Conservation (phyloP, 53 echinoderm and acorn worm species). For the Holothuria leucospilota region DNA sequence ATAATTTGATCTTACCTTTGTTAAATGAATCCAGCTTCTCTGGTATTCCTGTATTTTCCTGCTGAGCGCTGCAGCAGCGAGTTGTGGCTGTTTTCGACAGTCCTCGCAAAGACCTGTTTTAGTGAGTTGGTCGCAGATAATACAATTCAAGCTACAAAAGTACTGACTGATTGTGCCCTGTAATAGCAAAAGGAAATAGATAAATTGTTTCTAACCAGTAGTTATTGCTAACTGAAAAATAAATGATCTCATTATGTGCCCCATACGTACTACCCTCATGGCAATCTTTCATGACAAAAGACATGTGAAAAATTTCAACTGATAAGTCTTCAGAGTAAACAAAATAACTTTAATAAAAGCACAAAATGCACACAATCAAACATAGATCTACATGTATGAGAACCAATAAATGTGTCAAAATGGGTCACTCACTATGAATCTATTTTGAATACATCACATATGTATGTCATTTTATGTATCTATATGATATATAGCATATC, state of each 20-base stretch:
- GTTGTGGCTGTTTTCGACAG: slow-evolving; percentile 78
- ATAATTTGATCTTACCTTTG: slow-evolving; percentile 64
- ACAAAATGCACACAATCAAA: too few relatives aligned
- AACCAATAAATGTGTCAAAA: too few relatives aligned
- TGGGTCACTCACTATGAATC: too few relatives aligned
- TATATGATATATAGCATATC: too few relatives aligned
- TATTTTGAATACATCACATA: too few relatives aligned
- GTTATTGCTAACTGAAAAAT: background rate
- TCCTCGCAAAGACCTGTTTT: slow-evolving; percentile 80
- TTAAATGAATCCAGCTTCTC: slow-evolving; percentile 63
- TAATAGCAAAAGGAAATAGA: background rate
- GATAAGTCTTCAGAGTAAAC: too few relatives aligned
- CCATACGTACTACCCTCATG: too few relatives aligned
- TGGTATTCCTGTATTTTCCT: slow-evolving; percentile 80
- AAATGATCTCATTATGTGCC: background rate
- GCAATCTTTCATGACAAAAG: too few relatives aligned
- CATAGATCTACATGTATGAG: too few relatives aligned
- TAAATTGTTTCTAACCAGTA: background rate
- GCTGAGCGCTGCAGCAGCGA: slow-evolving; percentile 69
- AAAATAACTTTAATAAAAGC: too few relatives aligned
- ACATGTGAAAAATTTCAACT: too few relatives aligned
- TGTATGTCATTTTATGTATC: too few relatives aligned
- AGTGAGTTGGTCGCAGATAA: slow-evolving; percentile 84
- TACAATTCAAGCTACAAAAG: slow-evolving; percentile 92
- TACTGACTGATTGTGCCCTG: slow-evolving; percentile 98